Conservation (phyloP, 2,888 invertebrate genomes). For the Erebia epiphron region DNA sequence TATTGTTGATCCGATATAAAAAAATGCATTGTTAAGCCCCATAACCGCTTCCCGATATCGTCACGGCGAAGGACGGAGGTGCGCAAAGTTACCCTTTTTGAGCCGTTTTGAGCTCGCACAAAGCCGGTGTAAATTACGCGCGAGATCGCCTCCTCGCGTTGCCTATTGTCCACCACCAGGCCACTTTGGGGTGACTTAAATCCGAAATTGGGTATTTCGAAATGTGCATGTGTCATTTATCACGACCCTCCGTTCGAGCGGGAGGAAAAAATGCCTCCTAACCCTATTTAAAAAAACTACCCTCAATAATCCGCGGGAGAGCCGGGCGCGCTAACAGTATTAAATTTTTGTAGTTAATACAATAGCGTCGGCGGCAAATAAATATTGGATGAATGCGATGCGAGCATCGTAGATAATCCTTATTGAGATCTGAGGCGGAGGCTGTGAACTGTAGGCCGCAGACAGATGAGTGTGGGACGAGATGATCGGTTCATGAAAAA, state of each 20-base stretch:
- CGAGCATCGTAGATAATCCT: constrained; percentile 63
- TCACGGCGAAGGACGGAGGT: constrained; percentile 46
- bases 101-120: constrained; percentile 43
- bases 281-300: constrained; percentile 82
- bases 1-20: constrained; percentile 68
- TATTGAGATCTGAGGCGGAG: constrained; percentile 63
- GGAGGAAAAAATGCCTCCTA: constrained; percentile 69
- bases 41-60: constrained; percentile 66
- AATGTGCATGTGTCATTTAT: constrained; percentile 84
- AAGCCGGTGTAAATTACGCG: constrained; percentile 73
- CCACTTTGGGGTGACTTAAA: constrained; percentile 84
- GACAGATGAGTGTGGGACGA: constrained; percentile 32
- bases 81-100: constrained; percentile 59
- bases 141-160: constrained; percentile 53
- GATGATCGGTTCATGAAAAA: constrained; percentile 38
- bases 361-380: constrained; percentile 71
- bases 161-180: constrained; percentile 74
- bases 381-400: constrained; percentile 72
- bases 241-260: constrained; percentile 70
- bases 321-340: constrained; percentile 77
- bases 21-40: constrained; percentile 74
- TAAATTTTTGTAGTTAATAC: constrained; percentile 79
- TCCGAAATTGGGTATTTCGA: constrained; percentile 84
- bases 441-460: neutral
- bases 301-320: constrained; percentile 74